Evolutionary conservation across 2,888 invertebrate species (phyloP).

Genomic region (Drosophila formosana): DNA sequence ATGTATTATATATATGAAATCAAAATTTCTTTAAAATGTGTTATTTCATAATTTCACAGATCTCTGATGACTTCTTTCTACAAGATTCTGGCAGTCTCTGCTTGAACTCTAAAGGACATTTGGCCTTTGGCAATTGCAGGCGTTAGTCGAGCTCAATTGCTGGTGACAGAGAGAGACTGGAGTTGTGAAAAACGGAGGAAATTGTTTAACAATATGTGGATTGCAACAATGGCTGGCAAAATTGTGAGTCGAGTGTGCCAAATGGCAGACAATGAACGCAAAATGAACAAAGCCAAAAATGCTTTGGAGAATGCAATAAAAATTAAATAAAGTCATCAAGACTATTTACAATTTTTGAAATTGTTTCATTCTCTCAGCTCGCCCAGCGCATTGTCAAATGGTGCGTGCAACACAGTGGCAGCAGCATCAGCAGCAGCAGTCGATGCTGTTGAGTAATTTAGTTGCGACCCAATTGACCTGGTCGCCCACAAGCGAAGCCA

Average conservation of each 20-base stretch:
- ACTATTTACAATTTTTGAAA: constrained; percentile 74
- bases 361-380: constrained; percentile 51
- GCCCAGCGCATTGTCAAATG: constrained; percentile 65
- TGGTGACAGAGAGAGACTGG: constrained; percentile 18
- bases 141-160: constrained; percentile 40
- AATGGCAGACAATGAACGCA: constrained; percentile 53
- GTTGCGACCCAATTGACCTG: constrained; percentile 34
- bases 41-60: not conserved
- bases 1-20: no score
- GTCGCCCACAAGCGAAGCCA: constrained; percentile 72
- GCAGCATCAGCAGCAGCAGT: constrained; percentile 35
- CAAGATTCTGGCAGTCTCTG: not conserved
- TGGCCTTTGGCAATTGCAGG: constrained; percentile 65
- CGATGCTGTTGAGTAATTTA: constrained; percentile 72
- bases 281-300: constrained; percentile 57
- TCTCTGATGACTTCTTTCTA: not conserved
- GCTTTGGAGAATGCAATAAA: constrained; percentile 72
- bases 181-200: constrained; percentile 25
- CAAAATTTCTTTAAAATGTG: no score
- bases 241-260: constrained; percentile 62
- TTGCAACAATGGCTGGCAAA: constrained; percentile 49
- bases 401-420: constrained; percentile 59
- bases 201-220: constrained; percentile 42
- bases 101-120: constrained; percentile 1
- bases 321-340: constrained; percentile 80